Evolutionary conservation across 2,797 vertebrate genomes (phyloP), one percentile per base, ranked within the genome.

Genomic region (Manis pentadactyla): DNA sequence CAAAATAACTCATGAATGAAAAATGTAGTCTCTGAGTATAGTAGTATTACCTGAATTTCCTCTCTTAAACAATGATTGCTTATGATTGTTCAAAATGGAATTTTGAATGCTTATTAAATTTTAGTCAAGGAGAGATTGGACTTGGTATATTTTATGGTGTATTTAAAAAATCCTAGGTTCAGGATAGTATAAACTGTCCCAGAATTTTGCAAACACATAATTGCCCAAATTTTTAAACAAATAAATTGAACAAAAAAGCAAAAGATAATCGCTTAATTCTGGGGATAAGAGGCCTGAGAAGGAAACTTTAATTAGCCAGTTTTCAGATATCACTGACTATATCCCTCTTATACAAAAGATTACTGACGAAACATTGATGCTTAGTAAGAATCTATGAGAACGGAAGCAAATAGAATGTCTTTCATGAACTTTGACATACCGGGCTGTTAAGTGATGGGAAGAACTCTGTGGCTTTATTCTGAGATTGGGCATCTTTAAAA

Each of bases 101-200:
- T 51, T 94, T 93, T 78, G 15, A 93, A 93, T 88, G 1, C 27
- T 87, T 79, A 46, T 23, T 63, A 79, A 21, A 77, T 64, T 89
- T 91, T 89, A 78, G 31, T 61, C 31, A 91, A 83, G 17, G 77
- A 27, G 11, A 74, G 1, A 7, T 61, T 87, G 51, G 25, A 79
- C 3, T 89, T 91, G 31, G 1, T 63, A 25, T 55, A 82, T 90
- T 78, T 93, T 55, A 83, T 68, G 78, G 15, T 37, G 5, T 49
- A 55, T 74, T 90, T 93, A 2, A 21, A 93, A 89, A 85, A 18
- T 81, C 7, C 31, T 25, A 69, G 57, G 7, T 82, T 93, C 7
- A 66, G 7, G 11, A n/a, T 19, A 78, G 51, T 9, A 31, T 82
- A 86, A 87, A 88, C 11, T 93, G 63, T 64, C n/a, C 14, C 31